A percentile compares a stretch with the other conserved stretches of the same genome.
phyloP scores from a whole-genome alignment of 2,113 vertebrate species.

The Oryctolagus cuniculus region mOryCun1.1 NC_091442.1:36474501-36475000 shows the following conservation, averaged over 20 bases:
- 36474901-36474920: not conserved
- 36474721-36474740: not conserved
- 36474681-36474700: not conserved
- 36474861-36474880: not conserved
- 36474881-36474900: not conserved
- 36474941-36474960: not conserved
- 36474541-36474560: conserved; percentile 77
- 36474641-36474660: not conserved
- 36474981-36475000: not conserved
- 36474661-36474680: not conserved
- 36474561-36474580: conserved; percentile 83
- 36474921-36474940: not conserved
- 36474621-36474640: conserved; percentile 64
- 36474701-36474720: not conserved
- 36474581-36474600: conserved; percentile 64
- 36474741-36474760: not conserved
- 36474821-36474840: not conserved
- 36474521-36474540: conserved; percentile 68
- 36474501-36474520: conserved; percentile 76
- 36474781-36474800: not conserved
- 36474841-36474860: not conserved
- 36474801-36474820: not conserved
- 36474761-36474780: not conserved
- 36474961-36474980: not conserved
- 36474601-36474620: conserved; percentile 72